Evolutionary conservation across 2,113 vertebrate species (phyloP).

Genomic region (Dicentrarchus labrax): DNA sequence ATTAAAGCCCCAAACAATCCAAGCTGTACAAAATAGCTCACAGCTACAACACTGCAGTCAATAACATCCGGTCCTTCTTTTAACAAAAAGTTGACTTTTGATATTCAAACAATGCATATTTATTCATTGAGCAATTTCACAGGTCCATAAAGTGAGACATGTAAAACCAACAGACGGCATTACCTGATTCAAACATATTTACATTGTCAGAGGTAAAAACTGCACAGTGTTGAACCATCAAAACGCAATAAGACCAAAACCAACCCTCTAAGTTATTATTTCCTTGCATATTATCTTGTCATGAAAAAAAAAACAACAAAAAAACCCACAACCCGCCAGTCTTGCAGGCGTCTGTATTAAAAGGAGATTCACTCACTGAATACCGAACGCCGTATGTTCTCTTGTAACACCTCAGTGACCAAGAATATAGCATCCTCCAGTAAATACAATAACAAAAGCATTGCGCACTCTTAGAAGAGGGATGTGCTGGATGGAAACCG

Average conservation of each 20-base stretch:
- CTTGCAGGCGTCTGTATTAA: slow-evolving; percentile 17
- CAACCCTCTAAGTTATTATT: not conserved
- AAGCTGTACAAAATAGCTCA: slow-evolving; percentile 15
- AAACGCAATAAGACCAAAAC: not conserved
- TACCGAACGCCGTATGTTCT: slow-evolving; percentile 4
- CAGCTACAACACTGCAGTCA: slow-evolving; percentile 3
- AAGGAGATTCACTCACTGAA: slow-evolving; percentile 32
- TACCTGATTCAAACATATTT: slow-evolving; percentile 21
- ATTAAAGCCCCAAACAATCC: slow-evolving; percentile 37
- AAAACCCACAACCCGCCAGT: slow-evolving; percentile 19
- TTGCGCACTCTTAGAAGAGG: slow-evolving; percentile 9
- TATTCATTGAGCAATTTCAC: slow-evolving; percentile 19
- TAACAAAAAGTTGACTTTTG: not conserved
- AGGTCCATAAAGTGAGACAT: slow-evolving; percentile 18
- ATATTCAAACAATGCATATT: slow-evolving; percentile 6
- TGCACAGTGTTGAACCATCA: slow-evolving; percentile 6
- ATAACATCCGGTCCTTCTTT: not conserved
- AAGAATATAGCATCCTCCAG: slow-evolving; percentile 32
- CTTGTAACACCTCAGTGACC: slow-evolving; percentile 49
- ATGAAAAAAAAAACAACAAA: slow-evolving; percentile 1
- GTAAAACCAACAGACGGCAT: slow-evolving; percentile 23
- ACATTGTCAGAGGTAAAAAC: not conserved
- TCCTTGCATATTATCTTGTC: not conserved
- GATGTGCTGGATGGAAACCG: slow-evolving; percentile 2
- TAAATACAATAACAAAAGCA: slow-evolving; percentile 47